phyloP scores from a whole-genome alignment of 2,888 invertebrate species.

The Ypsolopha sequella region DNA sequence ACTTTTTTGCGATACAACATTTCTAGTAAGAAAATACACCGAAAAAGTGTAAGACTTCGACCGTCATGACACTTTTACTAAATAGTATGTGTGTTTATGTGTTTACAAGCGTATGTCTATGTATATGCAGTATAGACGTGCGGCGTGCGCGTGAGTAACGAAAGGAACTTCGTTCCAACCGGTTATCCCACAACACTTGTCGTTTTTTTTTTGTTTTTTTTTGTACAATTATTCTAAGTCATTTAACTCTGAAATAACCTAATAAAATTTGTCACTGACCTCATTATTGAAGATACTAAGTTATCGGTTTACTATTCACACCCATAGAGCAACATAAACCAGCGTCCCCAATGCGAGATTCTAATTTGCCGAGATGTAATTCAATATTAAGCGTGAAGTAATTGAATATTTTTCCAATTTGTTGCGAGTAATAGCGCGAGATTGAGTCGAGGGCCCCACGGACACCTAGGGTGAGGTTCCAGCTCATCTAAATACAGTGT shows the following conservation, averaged over 20 bases:
- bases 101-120: too few relatives aligned
- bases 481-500: conserved; percentile 1
- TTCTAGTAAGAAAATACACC: too few relatives aligned
- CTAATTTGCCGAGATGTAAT: conserved; percentile 68
- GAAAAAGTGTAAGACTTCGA: too few relatives aligned
- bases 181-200: too few relatives aligned
- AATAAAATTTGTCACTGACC: background rate
- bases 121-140: too few relatives aligned
- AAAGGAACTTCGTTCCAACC: too few relatives aligned
- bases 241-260: background rate
- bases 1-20: too few relatives aligned
- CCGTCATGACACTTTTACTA: too few relatives aligned
- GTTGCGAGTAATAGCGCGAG: conserved; percentile 69
- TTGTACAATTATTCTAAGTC: background rate
- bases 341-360: conserved; percentile 52
- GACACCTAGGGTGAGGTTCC: conserved; percentile 15
- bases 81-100: too few relatives aligned
- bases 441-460: conserved; percentile 62
- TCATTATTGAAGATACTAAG: background rate
- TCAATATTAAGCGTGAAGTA: conserved; percentile 67
- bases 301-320: conserved; percentile 3
- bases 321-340: conserved; percentile 21
- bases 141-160: too few relatives aligned
- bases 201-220: background rate
- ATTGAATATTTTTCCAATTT: conserved; percentile 72